Percentiles rank a stretch among this genome's conserved stretches.
Evolutionary conservation across 2,888 invertebrate species (phyloP).

Genomic region (Catocala fraxini): DNA sequence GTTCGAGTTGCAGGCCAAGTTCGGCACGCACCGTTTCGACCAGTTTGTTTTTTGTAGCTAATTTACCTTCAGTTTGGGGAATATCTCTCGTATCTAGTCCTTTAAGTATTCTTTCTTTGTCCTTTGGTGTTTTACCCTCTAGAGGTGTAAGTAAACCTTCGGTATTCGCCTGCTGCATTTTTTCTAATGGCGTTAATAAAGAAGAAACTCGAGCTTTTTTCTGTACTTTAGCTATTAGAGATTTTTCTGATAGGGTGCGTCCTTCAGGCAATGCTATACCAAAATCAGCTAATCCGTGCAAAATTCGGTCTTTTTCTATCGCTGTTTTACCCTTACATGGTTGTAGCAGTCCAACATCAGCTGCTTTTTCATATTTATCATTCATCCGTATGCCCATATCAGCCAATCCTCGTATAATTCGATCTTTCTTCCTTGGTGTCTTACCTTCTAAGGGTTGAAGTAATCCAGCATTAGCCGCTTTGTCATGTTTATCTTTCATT

Average conservation of each 20-base stretch:
- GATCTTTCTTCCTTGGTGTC: too few species aligned
- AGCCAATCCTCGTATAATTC: too few species aligned
- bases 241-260: constrained; percentile 53
- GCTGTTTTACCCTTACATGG: constrained; percentile 52
- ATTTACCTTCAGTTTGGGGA: constrained; percentile 54
- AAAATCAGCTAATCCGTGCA: constrained; percentile 42
- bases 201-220: background rate
- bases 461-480: too few species aligned
- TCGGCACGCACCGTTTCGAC: constrained; percentile 50
- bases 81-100: background rate
- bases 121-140: constrained; percentile 19
- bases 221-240: constrained; percentile 32
- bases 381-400: too few species aligned
- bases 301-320: constrained; percentile 53
- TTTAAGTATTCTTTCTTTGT: background rate
- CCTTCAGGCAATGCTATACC: constrained; percentile 54
- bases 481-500: too few species aligned
- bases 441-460: too few species aligned
- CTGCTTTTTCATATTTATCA: constrained; percentile 38
- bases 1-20: constrained; percentile 52
- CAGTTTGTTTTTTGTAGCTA: constrained; percentile 53
- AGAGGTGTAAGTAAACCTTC: too few species aligned
- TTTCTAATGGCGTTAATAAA: too few species aligned
- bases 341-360: constrained; percentile 45
- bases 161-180: too few species aligned